These are phyloP conservation scores for Noturus placidus DNA, from an alignment of 2,113 vertebrate genomes.

Conservation along the genomic window DNA sequence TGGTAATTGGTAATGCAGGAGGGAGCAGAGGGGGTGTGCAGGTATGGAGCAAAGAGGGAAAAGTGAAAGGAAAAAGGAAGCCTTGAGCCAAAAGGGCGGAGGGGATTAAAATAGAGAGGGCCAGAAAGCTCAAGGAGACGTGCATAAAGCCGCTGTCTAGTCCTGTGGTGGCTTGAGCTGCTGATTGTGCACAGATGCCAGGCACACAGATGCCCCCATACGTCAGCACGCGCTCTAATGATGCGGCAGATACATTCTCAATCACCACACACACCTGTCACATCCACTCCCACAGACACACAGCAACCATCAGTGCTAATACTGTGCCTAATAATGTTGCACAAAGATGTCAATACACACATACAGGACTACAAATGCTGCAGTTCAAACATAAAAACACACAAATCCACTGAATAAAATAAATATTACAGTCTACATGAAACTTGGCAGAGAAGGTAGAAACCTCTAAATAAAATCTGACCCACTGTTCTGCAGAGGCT, in stretches of 20 bases:
- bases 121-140: slow-evolving; percentile 5
- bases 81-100: not conserved
- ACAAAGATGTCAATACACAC: slow-evolving; percentile 12
- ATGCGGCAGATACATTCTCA: slow-evolving; percentile 47
- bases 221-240: slow-evolving; percentile 52
- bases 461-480: slow-evolving; percentile 18
- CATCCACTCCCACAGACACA: slow-evolving; percentile 37
- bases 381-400: not conserved
- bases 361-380: not conserved
- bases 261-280: slow-evolving; percentile 52
- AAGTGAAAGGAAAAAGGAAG: not conserved
- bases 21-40: not conserved
- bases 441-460: not conserved
- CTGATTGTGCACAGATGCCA: slow-evolving; percentile 57
- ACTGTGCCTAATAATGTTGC: slow-evolving; percentile 26
- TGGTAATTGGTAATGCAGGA: slow-evolving; percentile 29
- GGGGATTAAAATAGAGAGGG: not conserved
- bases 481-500: not conserved
- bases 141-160: slow-evolving; percentile 31
- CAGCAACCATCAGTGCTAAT: slow-evolving; percentile 22
- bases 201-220: slow-evolving; percentile 53
- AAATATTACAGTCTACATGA: slow-evolving; percentile 7
- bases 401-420: not conserved
- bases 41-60: not conserved
- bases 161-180: slow-evolving; percentile 50